These are phyloP conservation scores for Eretmocerus hayati DNA, from an alignment of 2,888 invertebrate genomes.

Conservation along the genomic window DNA sequence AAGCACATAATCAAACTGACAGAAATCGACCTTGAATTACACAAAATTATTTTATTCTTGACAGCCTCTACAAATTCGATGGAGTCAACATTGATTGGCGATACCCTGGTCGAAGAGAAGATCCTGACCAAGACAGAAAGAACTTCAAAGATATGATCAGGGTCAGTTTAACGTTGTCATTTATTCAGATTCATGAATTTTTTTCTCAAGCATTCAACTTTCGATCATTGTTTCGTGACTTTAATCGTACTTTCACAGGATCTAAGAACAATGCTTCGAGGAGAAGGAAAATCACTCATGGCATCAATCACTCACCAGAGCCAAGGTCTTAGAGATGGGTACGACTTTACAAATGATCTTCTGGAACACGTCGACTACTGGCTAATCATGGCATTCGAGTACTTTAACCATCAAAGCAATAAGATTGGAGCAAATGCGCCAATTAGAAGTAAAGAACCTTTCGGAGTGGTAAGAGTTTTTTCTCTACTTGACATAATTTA, in stretches of 20 bases:
- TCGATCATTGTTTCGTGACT: no score
- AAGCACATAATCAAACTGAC: no score
- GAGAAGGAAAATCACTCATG: neutral
- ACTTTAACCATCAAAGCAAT: conserved; percentile 62
- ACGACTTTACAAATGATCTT: neutral
- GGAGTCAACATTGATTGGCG: conserved; percentile 81
- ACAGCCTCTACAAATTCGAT: conserved; percentile 51
- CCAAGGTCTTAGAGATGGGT: neutral
- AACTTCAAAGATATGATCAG: conserved; percentile 71
- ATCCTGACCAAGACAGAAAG: conserved; percentile 61
- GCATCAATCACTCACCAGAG: neutral
- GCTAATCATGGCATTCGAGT: conserved; percentile 85
- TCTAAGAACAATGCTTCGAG: conserved; percentile 4
- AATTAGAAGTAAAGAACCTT: conserved; percentile 47
- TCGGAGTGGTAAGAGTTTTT: neutral
- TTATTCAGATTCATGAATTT: no score
- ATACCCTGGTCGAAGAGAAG: conserved; percentile 70
- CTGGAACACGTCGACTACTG: conserved; percentile 52
- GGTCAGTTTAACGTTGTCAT: no score
- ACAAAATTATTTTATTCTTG: neutral
- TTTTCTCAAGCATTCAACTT: no score
- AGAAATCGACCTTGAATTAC: no score
- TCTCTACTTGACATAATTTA: no score
- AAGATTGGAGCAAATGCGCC: conserved; percentile 74
- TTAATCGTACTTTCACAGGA: conserved; percentile 6